Evolutionary conservation across 2,888 invertebrate species (phyloP).

Genomic region (Cataglyphis albicans): DNA sequence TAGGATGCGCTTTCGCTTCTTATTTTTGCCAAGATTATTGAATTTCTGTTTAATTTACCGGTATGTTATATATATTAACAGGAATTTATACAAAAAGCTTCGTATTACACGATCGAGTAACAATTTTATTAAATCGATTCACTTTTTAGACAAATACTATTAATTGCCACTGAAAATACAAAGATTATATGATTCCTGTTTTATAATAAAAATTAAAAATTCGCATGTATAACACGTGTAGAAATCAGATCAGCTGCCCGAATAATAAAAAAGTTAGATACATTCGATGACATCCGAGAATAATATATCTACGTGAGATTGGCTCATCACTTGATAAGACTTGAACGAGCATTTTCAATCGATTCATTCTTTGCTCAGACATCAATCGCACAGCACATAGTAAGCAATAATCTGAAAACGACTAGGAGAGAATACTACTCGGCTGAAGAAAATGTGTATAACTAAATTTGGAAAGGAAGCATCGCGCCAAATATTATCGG

Average conservation of each 20-base stretch:
- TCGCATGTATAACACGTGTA: background rate
- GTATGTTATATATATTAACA: slow-evolving; percentile 1
- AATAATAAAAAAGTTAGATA: background rate
- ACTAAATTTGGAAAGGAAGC: slow-evolving; percentile 52
- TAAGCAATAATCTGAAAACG: background rate
- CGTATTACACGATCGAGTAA: background rate
- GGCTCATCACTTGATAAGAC: background rate
- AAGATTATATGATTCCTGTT: background rate
- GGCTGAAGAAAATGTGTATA: background rate
- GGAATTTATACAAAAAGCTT: background rate
- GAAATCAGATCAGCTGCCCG: background rate
- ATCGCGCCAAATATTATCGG: slow-evolving; percentile 13
- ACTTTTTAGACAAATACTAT: no score
- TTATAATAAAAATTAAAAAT: background rate
- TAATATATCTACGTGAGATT: background rate
- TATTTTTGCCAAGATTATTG: slow-evolving; percentile 1
- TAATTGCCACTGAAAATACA: background rate
- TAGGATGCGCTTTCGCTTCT: slow-evolving; percentile 29
- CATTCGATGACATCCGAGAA: background rate
- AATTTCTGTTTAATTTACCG: background rate
- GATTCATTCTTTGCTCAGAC: background rate
- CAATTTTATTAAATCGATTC: slow-evolving; percentile 13
- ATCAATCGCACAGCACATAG: slow-evolving; percentile 4
- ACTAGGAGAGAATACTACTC: background rate
- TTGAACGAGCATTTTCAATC: background rate